phyloP scores from a whole-genome alignment of 2,797 vertebrate species.

The Phoebastria nigripes region DNA sequence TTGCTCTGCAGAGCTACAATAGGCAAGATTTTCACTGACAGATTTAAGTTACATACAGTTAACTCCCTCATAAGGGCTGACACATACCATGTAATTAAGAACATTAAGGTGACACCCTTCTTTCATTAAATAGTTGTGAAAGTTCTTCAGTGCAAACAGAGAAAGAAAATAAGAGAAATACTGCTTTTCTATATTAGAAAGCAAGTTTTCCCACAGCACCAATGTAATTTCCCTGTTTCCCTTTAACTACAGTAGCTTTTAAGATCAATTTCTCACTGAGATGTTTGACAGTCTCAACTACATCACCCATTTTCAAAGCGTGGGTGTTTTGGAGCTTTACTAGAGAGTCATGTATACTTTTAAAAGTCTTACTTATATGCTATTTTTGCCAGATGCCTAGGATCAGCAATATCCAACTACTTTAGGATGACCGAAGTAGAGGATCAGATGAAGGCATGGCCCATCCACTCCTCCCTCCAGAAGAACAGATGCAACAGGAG shows the following conservation, averaged over 20 bases:
- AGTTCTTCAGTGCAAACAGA: neutral
- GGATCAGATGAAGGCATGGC: neutral
- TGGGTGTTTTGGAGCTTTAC: neutral
- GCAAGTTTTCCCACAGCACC: neutral
- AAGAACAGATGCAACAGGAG: neutral
- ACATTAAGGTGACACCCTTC: neutral
- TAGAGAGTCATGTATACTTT: neutral
- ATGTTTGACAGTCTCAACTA: neutral
- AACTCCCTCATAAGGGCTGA: neutral
- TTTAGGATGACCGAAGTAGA: accelerated
- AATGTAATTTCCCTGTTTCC: neutral
- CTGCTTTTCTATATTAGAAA: neutral
- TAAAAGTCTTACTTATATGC: neutral
- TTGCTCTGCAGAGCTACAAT: neutral
- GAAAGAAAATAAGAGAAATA: neutral
- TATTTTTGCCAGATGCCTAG: neutral
- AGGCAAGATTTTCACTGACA: neutral
- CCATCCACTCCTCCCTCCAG: neutral
- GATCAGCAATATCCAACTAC: neutral
- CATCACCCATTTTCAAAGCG: neutral
- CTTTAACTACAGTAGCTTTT: neutral
- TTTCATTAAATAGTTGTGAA: neutral
- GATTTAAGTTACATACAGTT: neutral
- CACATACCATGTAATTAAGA: neutral
- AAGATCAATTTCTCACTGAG: neutral